Evolutionary conservation across 2,113 vertebrate species (phyloP).

Genomic region (Argyrosomus japonicus): DNA sequence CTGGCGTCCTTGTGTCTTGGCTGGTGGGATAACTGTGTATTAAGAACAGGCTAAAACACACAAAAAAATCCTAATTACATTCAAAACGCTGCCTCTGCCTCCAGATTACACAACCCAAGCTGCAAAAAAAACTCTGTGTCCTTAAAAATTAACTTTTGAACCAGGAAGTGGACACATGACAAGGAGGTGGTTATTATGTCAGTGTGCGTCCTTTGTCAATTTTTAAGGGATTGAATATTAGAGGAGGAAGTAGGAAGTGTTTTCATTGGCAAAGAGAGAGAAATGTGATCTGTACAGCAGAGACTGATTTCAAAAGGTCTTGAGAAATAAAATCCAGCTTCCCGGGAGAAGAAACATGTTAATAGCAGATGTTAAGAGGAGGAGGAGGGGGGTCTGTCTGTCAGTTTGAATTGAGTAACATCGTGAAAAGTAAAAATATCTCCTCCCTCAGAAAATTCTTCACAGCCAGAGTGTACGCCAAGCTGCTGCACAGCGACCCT

Average conservation of each 20-base stretch:
- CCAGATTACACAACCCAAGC: neutral
- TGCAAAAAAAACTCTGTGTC: neutral
- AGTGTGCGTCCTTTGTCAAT: neutral
- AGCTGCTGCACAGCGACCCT: constrained; percentile 93
- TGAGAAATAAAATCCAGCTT: neutral
- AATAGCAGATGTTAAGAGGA: neutral
- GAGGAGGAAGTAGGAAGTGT: neutral
- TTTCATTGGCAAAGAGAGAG: neutral
- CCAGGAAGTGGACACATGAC: neutral
- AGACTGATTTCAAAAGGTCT: neutral
- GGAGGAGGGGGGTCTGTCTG: neutral
- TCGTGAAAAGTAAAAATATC: neutral
- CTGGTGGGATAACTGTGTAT: neutral
- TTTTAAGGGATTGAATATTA: neutral
- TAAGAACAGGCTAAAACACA: neutral
- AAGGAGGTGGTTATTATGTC: neutral
- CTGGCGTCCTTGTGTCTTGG: neutral
- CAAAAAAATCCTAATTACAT: neutral
- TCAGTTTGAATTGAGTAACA: neutral
- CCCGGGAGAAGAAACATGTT: neutral
- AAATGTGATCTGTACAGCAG: neutral
- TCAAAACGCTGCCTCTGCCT: neutral
- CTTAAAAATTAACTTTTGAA: neutral
- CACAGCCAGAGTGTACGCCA: constrained; percentile 94
- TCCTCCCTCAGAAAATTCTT: constrained; percentile 90